Conservation (phyloP, 2,113 vertebrate genomes). For the Epinephelus cyanopodus region DNA sequence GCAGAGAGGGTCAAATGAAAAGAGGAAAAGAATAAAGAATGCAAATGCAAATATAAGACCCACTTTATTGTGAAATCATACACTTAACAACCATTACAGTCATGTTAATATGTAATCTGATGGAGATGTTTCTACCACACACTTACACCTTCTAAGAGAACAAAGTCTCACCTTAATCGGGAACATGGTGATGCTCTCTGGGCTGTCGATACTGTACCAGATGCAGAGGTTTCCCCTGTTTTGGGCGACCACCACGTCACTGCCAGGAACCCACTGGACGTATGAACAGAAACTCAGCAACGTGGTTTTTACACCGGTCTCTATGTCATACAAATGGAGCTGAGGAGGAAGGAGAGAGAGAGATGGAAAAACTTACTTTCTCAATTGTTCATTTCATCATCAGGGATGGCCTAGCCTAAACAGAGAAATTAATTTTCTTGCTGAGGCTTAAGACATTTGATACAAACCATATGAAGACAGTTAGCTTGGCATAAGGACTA, state of each 20-base stretch:
- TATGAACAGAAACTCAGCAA: conserved; percentile 94
- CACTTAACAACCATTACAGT: not conserved
- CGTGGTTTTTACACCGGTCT: conserved; percentile 86
- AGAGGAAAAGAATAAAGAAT: too few species aligned
- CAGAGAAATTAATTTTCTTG: too few species aligned
- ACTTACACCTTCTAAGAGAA: not conserved
- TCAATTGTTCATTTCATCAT: too few species aligned
- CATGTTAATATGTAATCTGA: not conserved
- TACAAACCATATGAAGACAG: too few species aligned
- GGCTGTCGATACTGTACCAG: conserved; percentile 97
- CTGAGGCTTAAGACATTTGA: too few species aligned
- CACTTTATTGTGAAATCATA: not conserved
- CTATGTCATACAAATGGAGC: conserved; percentile 93
- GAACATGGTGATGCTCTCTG: conserved; percentile 93
- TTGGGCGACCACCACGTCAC: conserved; percentile 96
- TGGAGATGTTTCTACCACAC: not conserved
- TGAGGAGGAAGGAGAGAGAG: conserved; percentile 61
- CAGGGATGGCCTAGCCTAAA: too few species aligned
- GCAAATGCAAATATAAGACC: not conserved
- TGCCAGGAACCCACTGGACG: conserved; percentile 96
- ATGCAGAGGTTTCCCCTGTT: conserved; percentile 92
- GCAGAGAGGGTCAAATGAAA: not conserved
- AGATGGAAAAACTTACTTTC: not conserved
- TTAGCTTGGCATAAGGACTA: too few species aligned
- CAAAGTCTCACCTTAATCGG: conserved; percentile 88